Conservation (phyloP, 2,888 invertebrate genomes). For the Phasia obesa region DNA sequence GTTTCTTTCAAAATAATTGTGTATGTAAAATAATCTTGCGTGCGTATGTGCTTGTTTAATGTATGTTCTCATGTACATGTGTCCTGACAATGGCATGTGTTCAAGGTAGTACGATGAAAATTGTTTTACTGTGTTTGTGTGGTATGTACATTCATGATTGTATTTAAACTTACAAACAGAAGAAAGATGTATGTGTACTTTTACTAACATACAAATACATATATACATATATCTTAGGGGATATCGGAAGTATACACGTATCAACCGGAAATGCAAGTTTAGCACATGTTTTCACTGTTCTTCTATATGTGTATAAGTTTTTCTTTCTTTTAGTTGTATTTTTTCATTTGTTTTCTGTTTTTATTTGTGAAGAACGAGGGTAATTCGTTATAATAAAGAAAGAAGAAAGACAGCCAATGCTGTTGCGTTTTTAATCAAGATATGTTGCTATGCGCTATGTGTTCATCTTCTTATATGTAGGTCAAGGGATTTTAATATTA, state of each 20-base stretch:
- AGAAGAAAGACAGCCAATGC: no score
- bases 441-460: no score
- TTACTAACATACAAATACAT: constrained; percentile 4
- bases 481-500: no score
- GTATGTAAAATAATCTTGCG: constrained; percentile 3
- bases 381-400: constrained; percentile 1
- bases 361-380: constrained; percentile 46
- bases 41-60: background rate
- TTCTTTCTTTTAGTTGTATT: constrained; percentile 20
- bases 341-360: constrained; percentile 10
- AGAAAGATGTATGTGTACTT: background rate
- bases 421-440: no score
- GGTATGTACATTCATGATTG: background rate
- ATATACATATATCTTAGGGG: constrained; percentile 39
- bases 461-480: no score
- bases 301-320: constrained; percentile 64
- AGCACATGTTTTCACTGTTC: constrained; percentile 80
- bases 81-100: constrained; percentile 41
- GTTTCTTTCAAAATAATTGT: constrained; percentile 42
- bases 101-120: constrained; percentile 35
- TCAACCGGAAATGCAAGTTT: constrained; percentile 80
- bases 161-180: constrained; percentile 1
- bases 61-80: constrained; percentile 34
- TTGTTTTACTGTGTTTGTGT: constrained; percentile 22
- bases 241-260: constrained; percentile 74